These are phyloP conservation scores for Polyodon spathula DNA, from an alignment of 2,113 vertebrate genomes.

Conservation along the genomic window DNA sequence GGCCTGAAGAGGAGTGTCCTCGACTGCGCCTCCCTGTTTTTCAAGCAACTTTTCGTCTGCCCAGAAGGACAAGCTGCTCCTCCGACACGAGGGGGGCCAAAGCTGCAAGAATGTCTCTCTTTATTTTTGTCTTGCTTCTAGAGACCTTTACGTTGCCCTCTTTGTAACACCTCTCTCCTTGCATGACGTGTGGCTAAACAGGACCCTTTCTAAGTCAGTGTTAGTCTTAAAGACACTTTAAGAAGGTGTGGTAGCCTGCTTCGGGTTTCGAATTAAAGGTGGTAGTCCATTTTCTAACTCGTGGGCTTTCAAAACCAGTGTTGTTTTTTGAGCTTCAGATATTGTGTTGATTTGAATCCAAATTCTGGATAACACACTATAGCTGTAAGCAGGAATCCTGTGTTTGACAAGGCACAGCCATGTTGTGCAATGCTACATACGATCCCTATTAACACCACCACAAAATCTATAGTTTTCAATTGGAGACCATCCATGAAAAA, in stretches of 20 bases:
- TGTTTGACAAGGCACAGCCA: too few species aligned
- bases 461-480: too few species aligned
- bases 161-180: slow-evolving; percentile 52
- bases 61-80: slow-evolving; percentile 64
- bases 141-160: slow-evolving; percentile 48
- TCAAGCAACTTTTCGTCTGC: slow-evolving; percentile 63
- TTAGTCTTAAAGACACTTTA: slow-evolving; percentile 52
- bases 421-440: too few species aligned
- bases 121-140: slow-evolving; percentile 49
- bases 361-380: too few species aligned
- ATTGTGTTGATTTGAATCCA: too few species aligned
- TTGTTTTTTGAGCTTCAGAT: too few species aligned
- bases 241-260: slow-evolving; percentile 42
- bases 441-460: too few species aligned
- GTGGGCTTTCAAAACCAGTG: too few species aligned
- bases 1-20: slow-evolving; percentile 67
- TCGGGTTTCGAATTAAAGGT: slow-evolving; percentile 46
- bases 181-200: slow-evolving; percentile 63
- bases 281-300: slow-evolving; percentile 16
- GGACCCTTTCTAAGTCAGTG: slow-evolving; percentile 48
- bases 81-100: slow-evolving; percentile 40
- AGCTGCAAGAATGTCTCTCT: slow-evolving; percentile 60
- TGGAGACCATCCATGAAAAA: too few species aligned
- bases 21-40: slow-evolving; percentile 66
- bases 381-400: too few species aligned